Percentiles rank a stretch among this genome's conserved stretches.
Evolutionary conservation across 2,888 invertebrate genomes (phyloP).

Genomic region (Philopedon plagiatum): DNA sequence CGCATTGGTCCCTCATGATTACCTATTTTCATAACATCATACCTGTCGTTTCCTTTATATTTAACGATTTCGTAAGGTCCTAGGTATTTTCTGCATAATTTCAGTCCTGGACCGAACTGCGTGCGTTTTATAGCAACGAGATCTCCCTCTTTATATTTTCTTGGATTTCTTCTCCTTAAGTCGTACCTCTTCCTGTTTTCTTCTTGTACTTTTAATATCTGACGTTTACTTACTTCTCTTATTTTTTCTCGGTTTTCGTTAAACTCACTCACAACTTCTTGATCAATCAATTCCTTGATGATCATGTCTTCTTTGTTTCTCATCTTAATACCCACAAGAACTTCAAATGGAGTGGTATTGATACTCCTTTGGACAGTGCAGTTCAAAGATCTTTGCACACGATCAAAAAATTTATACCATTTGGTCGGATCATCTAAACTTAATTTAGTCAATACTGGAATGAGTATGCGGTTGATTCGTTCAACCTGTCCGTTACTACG

Average conservation of each 20-base stretch:
- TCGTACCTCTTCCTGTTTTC: slow-evolving; percentile 56
- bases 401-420: slow-evolving; percentile 51
- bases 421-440: slow-evolving; percentile 40
- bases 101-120: slow-evolving; percentile 62
- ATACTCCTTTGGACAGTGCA: slow-evolving; percentile 52
- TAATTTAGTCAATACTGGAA: slow-evolving; percentile 36
- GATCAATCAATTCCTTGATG: slow-evolving; percentile 58
- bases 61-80: too few species aligned
- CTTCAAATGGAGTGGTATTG: slow-evolving; percentile 51
- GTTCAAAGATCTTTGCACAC: slow-evolving; percentile 54
- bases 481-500: too few species aligned
- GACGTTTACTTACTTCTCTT: slow-evolving; percentile 43
- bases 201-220: slow-evolving; percentile 49
- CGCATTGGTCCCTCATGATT: slow-evolving; percentile 42
- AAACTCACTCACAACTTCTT: slow-evolving; percentile 37
- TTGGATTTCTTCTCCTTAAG: slow-evolving; percentile 52
- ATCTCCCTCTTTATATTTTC: slow-evolving; percentile 54
- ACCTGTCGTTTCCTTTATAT: slow-evolving; percentile 58
- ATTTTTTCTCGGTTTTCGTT: slow-evolving; percentile 44
- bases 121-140: slow-evolving; percentile 63
- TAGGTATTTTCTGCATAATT: slow-evolving; percentile 60
- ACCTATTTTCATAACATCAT: slow-evolving; percentile 59
- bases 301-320: slow-evolving; percentile 52
- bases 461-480: slow-evolving; percentile 48
- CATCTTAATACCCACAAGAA: too few species aligned